Evolutionary conservation across 2,113 vertebrate genomes (phyloP).

Genomic region (Clinocottus analis): DNA sequence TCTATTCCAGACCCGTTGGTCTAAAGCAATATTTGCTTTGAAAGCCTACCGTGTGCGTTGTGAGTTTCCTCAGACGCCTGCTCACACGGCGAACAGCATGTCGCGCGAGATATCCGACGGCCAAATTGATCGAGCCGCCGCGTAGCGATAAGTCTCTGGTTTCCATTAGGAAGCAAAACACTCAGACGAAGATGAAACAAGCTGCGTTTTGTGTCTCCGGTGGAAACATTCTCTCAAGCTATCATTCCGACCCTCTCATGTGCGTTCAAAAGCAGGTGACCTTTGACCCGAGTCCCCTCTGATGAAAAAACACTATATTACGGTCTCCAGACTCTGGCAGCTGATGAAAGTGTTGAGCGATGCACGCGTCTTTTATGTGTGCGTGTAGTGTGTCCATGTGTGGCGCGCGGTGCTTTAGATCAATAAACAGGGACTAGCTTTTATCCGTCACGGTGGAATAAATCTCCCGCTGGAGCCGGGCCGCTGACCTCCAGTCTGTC

Average conservation of each 20-base stretch:
- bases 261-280: slow-evolving; percentile 38
- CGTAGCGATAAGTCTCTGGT: slow-evolving; percentile 14
- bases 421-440: slow-evolving; percentile 71
- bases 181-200: slow-evolving; percentile 17
- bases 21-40: background rate
- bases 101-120: slow-evolving; percentile 7
- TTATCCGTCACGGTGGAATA: slow-evolving; percentile 55
- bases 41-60: background rate
- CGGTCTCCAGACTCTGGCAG: slow-evolving; percentile 13
- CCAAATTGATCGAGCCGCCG: slow-evolving; percentile 2
- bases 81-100: background rate
- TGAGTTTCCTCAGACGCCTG: background rate
- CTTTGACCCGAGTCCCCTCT: slow-evolving; percentile 8
- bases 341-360: slow-evolving; percentile 17
- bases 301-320: slow-evolving; percentile 17
- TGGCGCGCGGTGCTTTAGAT: slow-evolving; percentile 39
- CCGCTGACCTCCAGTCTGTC: slow-evolving; percentile 2
- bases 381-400: background rate
- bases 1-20: too few relatives aligned
- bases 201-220: slow-evolving; percentile 30
- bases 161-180: slow-evolving; percentile 41
- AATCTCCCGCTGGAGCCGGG: slow-evolving; percentile 6
- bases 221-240: slow-evolving; percentile 16
- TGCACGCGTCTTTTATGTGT: background rate
- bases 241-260: background rate